Percentiles rank a stretch among this genome's conserved stretches.
Evolutionary conservation across 2,113 vertebrate species (phyloP).

Genomic region (Amphiprion percula): DNA sequence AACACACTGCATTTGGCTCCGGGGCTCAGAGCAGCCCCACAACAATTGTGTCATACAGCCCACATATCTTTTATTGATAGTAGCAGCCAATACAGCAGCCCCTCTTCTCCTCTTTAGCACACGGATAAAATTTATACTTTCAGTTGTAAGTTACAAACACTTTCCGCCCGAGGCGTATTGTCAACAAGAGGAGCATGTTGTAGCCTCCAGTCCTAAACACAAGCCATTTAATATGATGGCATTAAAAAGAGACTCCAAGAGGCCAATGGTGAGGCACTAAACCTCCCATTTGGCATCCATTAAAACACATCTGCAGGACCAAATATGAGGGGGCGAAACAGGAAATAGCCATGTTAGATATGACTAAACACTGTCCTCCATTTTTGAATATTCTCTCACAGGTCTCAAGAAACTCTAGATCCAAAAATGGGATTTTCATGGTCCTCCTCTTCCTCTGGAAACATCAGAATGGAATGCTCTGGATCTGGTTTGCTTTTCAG

Average conservation of each 20-base stretch:
- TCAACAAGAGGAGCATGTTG: conserved; percentile 58
- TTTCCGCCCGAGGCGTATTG: conserved; percentile 58
- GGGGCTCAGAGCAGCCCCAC: conserved; percentile 62
- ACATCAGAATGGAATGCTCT: conserved; percentile 68
- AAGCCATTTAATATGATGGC: conserved; percentile 64
- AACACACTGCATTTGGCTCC: conserved; percentile 69
- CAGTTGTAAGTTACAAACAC: conserved; percentile 68
- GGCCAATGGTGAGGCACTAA: conserved; percentile 72
- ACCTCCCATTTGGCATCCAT: conserved; percentile 76
- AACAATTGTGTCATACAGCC: conserved; percentile 68
- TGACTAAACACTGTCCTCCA: conserved; percentile 44
- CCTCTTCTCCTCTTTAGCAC: conserved; percentile 46
- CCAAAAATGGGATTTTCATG: conserved; percentile 68
- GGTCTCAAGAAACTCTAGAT: conserved; percentile 53
- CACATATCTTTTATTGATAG: conserved; percentile 70
- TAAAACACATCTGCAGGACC: conserved; percentile 71
- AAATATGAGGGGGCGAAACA: conserved; percentile 40
- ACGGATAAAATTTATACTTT: conserved; percentile 67
- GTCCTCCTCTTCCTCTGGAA: conserved; percentile 72
- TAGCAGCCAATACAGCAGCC: conserved; percentile 58
- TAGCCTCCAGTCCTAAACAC: conserved; percentile 62
- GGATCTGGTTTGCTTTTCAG: conserved; percentile 81
- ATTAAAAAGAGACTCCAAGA: conserved; percentile 66
- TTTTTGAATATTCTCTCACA: conserved; percentile 50
- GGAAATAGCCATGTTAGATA: conserved; percentile 52